phyloP scores from a whole-genome alignment of 2,797 vertebrate species.

The Argya squamiceps region DNA sequence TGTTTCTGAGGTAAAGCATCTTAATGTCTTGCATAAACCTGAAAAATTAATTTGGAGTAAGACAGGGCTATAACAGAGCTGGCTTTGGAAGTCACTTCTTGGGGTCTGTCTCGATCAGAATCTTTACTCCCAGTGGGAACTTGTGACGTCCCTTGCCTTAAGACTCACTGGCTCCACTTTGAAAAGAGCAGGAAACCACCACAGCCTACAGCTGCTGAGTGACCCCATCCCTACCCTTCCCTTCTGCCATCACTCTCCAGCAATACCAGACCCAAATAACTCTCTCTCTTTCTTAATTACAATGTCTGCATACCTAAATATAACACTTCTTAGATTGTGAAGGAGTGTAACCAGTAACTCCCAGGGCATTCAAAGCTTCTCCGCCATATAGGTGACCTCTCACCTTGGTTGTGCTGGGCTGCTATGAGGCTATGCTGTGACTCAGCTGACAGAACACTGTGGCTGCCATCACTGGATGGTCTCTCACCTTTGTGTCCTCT shows the following conservation, averaged over 20 bases:
- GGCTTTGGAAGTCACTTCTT: not conserved
- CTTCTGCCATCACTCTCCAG: rapidly evolving
- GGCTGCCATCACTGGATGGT: not conserved
- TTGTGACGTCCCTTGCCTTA: not conserved
- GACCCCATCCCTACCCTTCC: not conserved
- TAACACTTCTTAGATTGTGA: not conserved
- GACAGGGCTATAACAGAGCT: not conserved
- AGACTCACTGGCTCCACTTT: not conserved
- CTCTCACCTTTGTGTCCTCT: not conserved
- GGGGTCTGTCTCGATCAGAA: not conserved
- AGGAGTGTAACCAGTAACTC: not conserved
- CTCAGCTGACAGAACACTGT: too few relatives aligned
- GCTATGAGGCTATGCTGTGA: not conserved
- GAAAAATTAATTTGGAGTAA: not conserved
- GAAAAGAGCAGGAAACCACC: not conserved
- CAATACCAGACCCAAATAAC: not conserved
- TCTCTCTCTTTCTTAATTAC: not conserved
- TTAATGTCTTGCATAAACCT: not conserved
- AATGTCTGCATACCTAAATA: not conserved
- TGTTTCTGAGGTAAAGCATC: not conserved
- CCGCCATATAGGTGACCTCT: not conserved
- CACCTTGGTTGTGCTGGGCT: not conserved
- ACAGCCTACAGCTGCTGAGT: not conserved
- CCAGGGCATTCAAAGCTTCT: not conserved
- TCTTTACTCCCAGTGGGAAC: not conserved